Evolutionary conservation across 2,888 invertebrate genomes (phyloP), one percentile per base, ranked within the genome.

Genomic region (Thymelicus lineola): DNA sequence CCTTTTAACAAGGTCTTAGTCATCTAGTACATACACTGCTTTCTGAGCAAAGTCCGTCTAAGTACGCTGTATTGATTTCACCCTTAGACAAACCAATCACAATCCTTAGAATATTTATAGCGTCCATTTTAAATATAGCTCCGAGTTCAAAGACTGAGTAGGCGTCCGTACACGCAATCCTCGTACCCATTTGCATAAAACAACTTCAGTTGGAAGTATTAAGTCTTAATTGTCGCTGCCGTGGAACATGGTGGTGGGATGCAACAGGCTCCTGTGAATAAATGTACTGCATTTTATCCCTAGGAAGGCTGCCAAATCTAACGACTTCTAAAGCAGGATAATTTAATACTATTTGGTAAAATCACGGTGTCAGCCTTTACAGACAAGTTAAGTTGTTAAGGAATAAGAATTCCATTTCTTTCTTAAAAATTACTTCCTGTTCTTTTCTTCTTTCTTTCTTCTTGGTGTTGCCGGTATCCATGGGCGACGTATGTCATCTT

Each of bases 151-250:
- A 77, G 74, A 72, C 75, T 77, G 81, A 83, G 91, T 92, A 90
- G 92, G 93, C 91, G 93, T 87, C 79, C 73, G 75, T 83, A 93
- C 92, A 93, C 91, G 93, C 92, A 83, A 92, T 80, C 80, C 82
- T 76, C 79, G 82, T 74, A 75, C 82, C 82, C 82, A 93, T 93
- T 93, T 91, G 91, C 93, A 93, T 93, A 93, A 87, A 90, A 93
- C 93, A 93, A 91, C 91, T 86, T 85, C 87, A 86, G 84, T 84
- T 84, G 86, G 84, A 81, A 81, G 90, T 91, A 91, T 93, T 93
- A 91, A 91, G 91, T 89, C 92, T 93, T 93, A 93, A 93, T 93
- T 93, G 93, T 93, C 85, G 85, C 80, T 82, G 84, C 86, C 83
- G 85, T 83, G 85, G 84, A 80, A 79, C 79, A 81, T 80, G 80